These are phyloP conservation scores for Enteromius trimaculatus DNA, from an alignment of 2,797 vertebrate species.

Conservation along the genomic window DNA sequence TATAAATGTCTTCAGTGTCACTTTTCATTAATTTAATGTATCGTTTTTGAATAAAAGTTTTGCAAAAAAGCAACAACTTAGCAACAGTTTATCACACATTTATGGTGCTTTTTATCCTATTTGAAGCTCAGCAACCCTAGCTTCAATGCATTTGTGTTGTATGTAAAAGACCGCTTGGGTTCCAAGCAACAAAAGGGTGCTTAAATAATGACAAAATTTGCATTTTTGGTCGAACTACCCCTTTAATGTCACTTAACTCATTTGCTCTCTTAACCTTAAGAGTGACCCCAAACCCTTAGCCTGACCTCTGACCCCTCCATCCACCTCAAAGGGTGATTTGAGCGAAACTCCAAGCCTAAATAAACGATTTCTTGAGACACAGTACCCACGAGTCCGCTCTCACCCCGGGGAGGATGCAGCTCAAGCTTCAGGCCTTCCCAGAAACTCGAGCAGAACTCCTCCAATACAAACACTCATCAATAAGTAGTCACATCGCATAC, in stretches of 20 bases:
- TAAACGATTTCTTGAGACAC: conserved; percentile 18
- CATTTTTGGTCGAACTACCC: not conserved
- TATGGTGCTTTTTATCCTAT: no score
- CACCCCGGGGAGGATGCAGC: conserved; percentile 74
- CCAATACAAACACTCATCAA: conserved; percentile 61
- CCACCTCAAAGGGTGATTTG: conserved; percentile 9
- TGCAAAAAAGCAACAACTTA: not conserved
- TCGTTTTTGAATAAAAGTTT: not conserved
- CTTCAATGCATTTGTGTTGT: not conserved
- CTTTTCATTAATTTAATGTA: not conserved
- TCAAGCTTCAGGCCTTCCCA: conserved; percentile 72
- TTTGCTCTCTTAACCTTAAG: conserved; percentile 10
- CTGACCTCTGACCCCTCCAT: conserved; percentile 22
- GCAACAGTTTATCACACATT: not conserved
- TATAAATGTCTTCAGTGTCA: not conserved
- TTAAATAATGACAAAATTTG: conserved; percentile 3
- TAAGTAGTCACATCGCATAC: conserved; percentile 70
- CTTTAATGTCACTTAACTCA: conserved; percentile 5
- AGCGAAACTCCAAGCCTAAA: conserved; percentile 13
- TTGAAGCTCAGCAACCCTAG: not conserved
- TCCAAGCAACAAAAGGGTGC: conserved; percentile 12
- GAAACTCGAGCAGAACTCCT: conserved; percentile 67
- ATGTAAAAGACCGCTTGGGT: not conserved
- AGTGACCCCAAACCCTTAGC: conserved; percentile 1
- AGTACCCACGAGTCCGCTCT: conserved; percentile 65